Conservation (phyloP, 2,888 invertebrate genomes). For the Drosophila nr. perissopoda region DNA sequence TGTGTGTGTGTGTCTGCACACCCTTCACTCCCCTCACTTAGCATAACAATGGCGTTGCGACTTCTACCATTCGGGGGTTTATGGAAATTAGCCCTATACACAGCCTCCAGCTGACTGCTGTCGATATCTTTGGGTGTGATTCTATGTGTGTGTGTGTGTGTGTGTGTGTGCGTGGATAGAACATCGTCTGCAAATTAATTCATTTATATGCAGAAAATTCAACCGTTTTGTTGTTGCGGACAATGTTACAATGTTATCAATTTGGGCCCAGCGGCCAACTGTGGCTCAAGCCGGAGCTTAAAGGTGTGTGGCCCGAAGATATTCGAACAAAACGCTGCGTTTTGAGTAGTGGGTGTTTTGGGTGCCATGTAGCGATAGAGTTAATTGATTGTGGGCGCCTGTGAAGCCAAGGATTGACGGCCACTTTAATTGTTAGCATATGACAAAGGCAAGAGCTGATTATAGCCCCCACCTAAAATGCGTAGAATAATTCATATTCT, state of each 20-base stretch:
- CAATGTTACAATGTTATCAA: slow-evolving; percentile 80
- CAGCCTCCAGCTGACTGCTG: slow-evolving; percentile 58
- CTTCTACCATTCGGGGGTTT: slow-evolving; percentile 69
- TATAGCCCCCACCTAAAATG: slow-evolving; percentile 22
- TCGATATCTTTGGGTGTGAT: slow-evolving; percentile 28
- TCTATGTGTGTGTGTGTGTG: slow-evolving; percentile 13
- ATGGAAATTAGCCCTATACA: slow-evolving; percentile 77
- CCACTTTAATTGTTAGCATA: slow-evolving; percentile 31
- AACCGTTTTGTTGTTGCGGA: slow-evolving; percentile 53
- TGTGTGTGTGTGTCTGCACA: neutral
- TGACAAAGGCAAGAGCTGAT: slow-evolving; percentile 32
- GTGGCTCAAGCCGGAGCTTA: slow-evolving; percentile 31
- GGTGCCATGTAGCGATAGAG: slow-evolving; percentile 23
- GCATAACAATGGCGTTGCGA: slow-evolving; percentile 81
- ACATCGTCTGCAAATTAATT: slow-evolving; percentile 78
- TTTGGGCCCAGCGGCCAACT: slow-evolving; percentile 67
- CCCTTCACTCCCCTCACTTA: slow-evolving; percentile 47
- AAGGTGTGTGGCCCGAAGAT: slow-evolving; percentile 55
- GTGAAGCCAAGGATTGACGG: slow-evolving; percentile 26
- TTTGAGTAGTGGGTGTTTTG: slow-evolving; percentile 13
- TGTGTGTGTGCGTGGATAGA: slow-evolving; percentile 3
- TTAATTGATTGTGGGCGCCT: slow-evolving; percentile 63
- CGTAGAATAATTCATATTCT: slow-evolving; percentile 6
- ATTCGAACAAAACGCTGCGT: slow-evolving; percentile 22
- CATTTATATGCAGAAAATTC: slow-evolving; percentile 83